Evolutionary conservation across 2,888 invertebrate species (phyloP), one percentile per base, ranked within the genome.

Genomic region (Melipona beecheii): DNA sequence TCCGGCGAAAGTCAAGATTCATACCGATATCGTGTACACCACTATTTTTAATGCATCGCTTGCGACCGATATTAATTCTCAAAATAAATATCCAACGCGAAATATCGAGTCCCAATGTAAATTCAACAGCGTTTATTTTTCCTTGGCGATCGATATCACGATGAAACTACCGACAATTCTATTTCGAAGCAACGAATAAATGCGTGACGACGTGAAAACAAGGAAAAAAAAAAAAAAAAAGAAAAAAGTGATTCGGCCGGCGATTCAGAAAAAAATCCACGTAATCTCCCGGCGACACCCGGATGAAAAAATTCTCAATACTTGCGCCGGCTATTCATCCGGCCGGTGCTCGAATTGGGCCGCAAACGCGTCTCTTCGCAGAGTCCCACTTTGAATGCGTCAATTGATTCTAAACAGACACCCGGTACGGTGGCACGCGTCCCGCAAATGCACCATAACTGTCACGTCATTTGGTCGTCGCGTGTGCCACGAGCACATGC

Each of bases 401-500:
- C 88, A 76, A 88, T 88, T 83, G 81, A 78, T 88, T 86, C 82
- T 78, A 80, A 75, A 49, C 83, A 79, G 83, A 89, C 89, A 88
- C 89, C 87, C 89, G 89, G 81, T 89, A 89, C 78, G 78, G 75
- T 75, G 75, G 80, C 89, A 87, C 88, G 89, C 89, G 88, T 87
- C 87, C 83, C 88, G 81, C 87, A 83, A 89, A 89, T 87, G 85
- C 83, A 85, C 81, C 87, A 78, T 87, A 88, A 85, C 88, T 86
- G 88, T 88, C 88, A 88, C 89, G 87, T 83, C 85, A 87, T 87
- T 88, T 85, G 86, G 80, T 88, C 78, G 86, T 86, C 88, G 89
- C 81, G 78, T 83, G 81, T 83, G 81, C 80, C 68, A 62, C 79
- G 58, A 50, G 66, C 71, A 81, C 84, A 83, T 60, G 77, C 76